Base-by-base conservation (phyloP, 2,888 invertebrate genomes). In the Gisinianus flammeolus region DNA sequence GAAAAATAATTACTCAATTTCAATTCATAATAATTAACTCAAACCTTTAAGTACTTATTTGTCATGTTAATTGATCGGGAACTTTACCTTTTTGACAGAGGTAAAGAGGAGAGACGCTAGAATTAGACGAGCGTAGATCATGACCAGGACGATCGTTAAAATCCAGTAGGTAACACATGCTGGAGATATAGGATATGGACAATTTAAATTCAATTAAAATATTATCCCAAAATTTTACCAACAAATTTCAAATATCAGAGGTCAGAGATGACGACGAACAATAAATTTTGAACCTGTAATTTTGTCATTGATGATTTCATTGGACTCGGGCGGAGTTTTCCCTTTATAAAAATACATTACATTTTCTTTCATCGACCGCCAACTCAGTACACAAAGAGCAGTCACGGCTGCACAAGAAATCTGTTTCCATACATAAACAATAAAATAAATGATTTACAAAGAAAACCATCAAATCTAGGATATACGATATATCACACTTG, bases 161-260 rank as follows among this genome's bases (percentile, higher is more conserved):
- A 75, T 75, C 75, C 75, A 75, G 52, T 44, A 75, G 26, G 66
- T 66, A 12, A 75, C 66, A 26, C 28, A 24, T 24, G 66, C 75
- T 75, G 22, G 1, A 58, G 28, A 10, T 54, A n/a, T n/a, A n/a
- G n/a, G 52, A 35, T 24, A 10, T 26, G 56, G 22, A 3, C 4
- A 56, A 56, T 56, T 44, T 44, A 56, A 19, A n/a, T n/a, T n/a
- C n/a, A n/a, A n/a, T n/a, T n/a, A n/a, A n/a, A 44, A 44, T 44
- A 44, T 10, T 44, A 44, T 44, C 16, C 16, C 6, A 44, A 44
- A 44, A 10, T 44, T 10, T 44, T 44, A 10, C 8, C 44, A 44
- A 44, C 16, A 10, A 44, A 44, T 44, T 44, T 10, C 6, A 44
- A 10, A 10, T 6, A 10, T 10, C 6, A 10, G 6, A 10, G 16